A percentile compares a stretch with the other conserved stretches of the same genome.
These are phyloP conservation scores for Chymomyza caudatula DNA, from an alignment of 2,888 invertebrate genomes.

Conservation along the genomic window DNA sequence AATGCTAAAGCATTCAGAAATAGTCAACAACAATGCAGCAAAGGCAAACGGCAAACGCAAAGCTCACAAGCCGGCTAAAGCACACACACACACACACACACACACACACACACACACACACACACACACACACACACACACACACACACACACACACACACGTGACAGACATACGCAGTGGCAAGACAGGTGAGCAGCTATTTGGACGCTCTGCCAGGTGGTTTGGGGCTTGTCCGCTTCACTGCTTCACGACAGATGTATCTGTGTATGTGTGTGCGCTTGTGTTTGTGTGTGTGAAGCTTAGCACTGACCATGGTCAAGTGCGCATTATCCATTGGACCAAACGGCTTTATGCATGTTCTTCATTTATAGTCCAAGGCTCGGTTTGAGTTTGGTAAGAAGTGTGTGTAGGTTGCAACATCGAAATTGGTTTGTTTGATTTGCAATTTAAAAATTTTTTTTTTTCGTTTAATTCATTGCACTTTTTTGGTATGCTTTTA, in stretches of 20 bases:
- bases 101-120: background rate
- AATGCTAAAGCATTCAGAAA: constrained; percentile 53
- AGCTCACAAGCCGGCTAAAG: constrained; percentile 1
- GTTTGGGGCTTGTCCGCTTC: constrained; percentile 1
- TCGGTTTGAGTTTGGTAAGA: constrained; percentile 28
- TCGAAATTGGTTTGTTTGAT: constrained; percentile 38
- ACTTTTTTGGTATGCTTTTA: background rate
- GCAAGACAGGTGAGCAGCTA: background rate
- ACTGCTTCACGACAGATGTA: no score
- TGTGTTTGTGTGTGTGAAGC: no score
- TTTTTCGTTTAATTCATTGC: background rate
- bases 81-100: background rate
- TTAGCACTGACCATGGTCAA: constrained; percentile 19
- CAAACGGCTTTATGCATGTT: background rate
- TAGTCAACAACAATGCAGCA: constrained; percentile 48
- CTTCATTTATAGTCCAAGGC: background rate
- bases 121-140: background rate
- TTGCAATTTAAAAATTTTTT: constrained; percentile 33
- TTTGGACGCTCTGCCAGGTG: background rate
- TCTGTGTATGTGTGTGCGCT: no score
- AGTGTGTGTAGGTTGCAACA: constrained; percentile 20
- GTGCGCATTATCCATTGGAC: constrained; percentile 28
- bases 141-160: background rate
- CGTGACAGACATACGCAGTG: background rate
- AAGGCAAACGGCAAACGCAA: constrained; percentile 12